Conservation (phyloP, 2,113 vertebrate genomes). For the Pelmatolapia mariae region DNA sequence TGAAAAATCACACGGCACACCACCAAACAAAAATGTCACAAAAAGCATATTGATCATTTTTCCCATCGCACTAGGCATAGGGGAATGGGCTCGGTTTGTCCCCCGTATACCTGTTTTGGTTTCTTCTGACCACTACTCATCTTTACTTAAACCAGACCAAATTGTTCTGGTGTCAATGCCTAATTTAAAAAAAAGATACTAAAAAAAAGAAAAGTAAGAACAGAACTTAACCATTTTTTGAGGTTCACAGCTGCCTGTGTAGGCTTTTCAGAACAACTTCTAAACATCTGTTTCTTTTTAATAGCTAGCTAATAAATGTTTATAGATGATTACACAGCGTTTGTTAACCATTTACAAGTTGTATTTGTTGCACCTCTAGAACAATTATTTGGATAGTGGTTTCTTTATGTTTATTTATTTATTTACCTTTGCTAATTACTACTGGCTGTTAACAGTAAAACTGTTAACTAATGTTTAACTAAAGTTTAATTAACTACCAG, state of each 20-base stretch:
- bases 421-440: no score
- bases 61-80: accelerated
- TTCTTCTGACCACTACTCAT: neutral
- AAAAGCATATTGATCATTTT: neutral
- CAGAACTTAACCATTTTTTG: neutral
- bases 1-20: neutral
- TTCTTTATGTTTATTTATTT: no score
- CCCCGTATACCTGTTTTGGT: neutral
- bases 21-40: neutral
- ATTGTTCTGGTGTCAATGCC: neutral
- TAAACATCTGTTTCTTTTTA: neutral
- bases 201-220: neutral
- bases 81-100: neutral
- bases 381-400: neutral
- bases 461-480: neutral
- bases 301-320: neutral
- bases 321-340: neutral
- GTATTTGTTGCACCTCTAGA: neutral
- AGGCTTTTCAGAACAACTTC: neutral
- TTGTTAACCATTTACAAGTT: neutral
- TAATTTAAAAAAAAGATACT: neutral
- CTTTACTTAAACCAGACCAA: neutral
- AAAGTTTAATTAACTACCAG: neutral
- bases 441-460: neutral
- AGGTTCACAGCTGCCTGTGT: neutral